Base-by-base conservation (phyloP, 2,797 vertebrate species). In the Halcyon leucocephala region DNA sequence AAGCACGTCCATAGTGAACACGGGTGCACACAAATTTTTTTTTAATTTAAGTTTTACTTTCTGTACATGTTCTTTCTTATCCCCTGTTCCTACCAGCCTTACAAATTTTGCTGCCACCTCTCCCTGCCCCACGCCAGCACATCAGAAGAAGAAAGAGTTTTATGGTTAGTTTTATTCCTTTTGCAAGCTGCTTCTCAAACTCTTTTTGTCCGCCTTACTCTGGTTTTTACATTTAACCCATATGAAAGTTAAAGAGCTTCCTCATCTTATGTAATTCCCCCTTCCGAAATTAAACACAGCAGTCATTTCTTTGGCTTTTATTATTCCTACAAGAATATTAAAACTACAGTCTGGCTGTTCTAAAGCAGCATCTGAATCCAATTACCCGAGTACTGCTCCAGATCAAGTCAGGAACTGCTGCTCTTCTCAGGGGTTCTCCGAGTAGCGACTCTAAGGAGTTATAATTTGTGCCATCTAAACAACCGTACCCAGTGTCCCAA, bases 161-260 rank as follows among this genome's bases (percentile, higher is more conserved):
- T 73, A 82, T 35, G 46, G 29, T 18, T 55, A 4, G 3, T 39
- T 77, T 94, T 46, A 82, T 31, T 13, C n/a, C n/a, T 87, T 84
- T 54, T 48, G 19, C 58, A 85, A 84, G 42, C 14, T 71, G 33
- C 72, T 96, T 81, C 57, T 82, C 55, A 94, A 69, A 77, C 9
- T 64, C 31, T 51, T 76, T 83, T 58, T n/a, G 41, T 81, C 70
- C 78, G 66, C 22, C 35, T 78, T 74, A 57, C 29, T 90, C 76
- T 66, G 29, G 0, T 41, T 94, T 92, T 84, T 65, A 58, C 82
- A 94, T 90, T 92, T 90, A 95, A 94, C 19, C n/a, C 89, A 73
- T 16, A 85, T 70, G 66, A 16, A 37, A 79, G 10, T 87, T 89
- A 79, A 82, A 9, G 3, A 72, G 64, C 21, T 35, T 85, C 26